Conservation (phyloP, 2,888 invertebrate genomes). For the Eupithecia tripunctaria region DNA sequence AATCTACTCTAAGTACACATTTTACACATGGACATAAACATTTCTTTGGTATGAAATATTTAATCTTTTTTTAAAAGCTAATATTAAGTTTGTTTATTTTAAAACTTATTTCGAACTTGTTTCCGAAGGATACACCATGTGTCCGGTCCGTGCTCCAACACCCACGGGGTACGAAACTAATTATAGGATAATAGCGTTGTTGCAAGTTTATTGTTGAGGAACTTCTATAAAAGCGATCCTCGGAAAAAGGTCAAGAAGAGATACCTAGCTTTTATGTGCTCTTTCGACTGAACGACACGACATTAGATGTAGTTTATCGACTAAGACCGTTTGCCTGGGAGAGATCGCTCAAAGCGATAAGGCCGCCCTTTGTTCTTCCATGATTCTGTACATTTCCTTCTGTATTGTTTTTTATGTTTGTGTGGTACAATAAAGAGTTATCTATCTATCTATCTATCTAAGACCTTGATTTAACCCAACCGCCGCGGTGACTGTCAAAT, state of each 20-base stretch:
- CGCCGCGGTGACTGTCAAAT: too few relatives aligned
- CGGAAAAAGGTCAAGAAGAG: slow-evolving; percentile 3
- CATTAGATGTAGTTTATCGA: too few relatives aligned
- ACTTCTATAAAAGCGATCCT: slow-evolving; percentile 13
- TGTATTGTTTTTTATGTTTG: too few relatives aligned
- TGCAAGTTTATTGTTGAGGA: slow-evolving; percentile 17
- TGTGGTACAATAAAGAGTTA: too few relatives aligned
- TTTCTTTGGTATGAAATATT: background rate
- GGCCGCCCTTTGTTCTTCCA: too few relatives aligned
- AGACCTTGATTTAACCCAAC: too few relatives aligned
- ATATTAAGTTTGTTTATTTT: background rate
- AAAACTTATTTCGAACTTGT: background rate
- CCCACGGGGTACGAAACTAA: slow-evolving; percentile 24
- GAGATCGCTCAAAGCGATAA: too few relatives aligned
- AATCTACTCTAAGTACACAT: too few relatives aligned
- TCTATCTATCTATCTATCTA: too few relatives aligned
- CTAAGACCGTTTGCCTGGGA: too few relatives aligned
- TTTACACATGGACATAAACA: too few relatives aligned
- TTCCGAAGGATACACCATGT: background rate
- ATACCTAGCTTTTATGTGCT: background rate
- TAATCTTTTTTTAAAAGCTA: background rate
- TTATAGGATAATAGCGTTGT: slow-evolving; percentile 19
- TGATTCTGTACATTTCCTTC: too few relatives aligned
- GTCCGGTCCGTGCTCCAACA: background rate
- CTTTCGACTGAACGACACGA: slow-evolving; percentile 2